phyloP scores from a whole-genome alignment of 2,888 invertebrate species.

The Sussaba pulchella region DNA sequence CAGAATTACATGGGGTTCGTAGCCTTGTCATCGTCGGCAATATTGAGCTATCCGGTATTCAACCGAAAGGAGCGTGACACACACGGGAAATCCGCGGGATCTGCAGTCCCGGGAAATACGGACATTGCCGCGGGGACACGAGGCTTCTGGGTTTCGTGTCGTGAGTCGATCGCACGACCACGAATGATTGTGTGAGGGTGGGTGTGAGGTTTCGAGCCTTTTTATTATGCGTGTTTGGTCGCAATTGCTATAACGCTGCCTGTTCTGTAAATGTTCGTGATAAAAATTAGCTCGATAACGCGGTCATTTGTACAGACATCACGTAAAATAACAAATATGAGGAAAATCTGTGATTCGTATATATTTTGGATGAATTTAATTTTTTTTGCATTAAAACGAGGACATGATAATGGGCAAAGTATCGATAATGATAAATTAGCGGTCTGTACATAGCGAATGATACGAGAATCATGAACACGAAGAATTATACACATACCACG shows the following conservation, averaged over 20 bases:
- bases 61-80: not conserved
- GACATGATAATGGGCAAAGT: no score
- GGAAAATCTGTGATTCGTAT: not conserved
- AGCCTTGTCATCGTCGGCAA: not conserved
- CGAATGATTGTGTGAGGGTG: no score
- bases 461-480: no score
- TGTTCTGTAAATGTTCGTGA: conserved; percentile 13
- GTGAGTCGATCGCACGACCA: no score
- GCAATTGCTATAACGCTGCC: conserved; percentile 9
- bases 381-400: no score
- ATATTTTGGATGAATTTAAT: no score
- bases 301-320: not conserved
- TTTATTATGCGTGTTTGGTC: conserved; percentile 21
- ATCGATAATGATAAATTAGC: no score
- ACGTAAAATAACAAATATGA: not conserved
- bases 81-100: not conserved
- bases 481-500: no score
- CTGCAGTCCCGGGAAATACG: no score
- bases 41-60: conserved; percentile 10
- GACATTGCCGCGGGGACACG: no score
- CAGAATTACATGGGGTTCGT: not conserved
- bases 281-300: conserved; percentile 14
- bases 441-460: no score
- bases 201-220: not conserved
- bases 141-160: no score